phyloP scores from a whole-genome alignment of 2,888 invertebrate genomes.

The Neoascia interrupta region DNA sequence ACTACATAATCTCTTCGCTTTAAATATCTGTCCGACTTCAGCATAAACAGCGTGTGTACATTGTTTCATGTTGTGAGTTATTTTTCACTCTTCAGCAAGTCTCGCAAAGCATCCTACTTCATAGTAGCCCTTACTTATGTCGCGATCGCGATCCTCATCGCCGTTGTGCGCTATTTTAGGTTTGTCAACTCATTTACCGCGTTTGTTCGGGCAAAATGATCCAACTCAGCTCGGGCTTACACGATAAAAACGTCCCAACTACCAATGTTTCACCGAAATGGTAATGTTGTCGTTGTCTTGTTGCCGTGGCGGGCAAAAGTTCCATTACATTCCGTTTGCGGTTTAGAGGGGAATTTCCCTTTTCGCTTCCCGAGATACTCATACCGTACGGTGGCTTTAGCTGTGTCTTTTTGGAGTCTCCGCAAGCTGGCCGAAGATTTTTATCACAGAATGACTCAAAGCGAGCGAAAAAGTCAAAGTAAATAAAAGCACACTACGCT shows the following conservation, averaged over 20 bases:
- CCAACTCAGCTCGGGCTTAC: constrained; percentile 36
- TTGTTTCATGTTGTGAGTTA: constrained; percentile 49
- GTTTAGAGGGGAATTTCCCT: constrained; percentile 43
- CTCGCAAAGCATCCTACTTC: constrained; percentile 15
- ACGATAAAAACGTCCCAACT: constrained; percentile 56
- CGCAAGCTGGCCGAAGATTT: constrained; percentile 56
- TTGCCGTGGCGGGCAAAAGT: constrained; percentile 43
- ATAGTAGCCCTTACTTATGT: constrained; percentile 52
- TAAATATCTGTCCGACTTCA: constrained; percentile 26
- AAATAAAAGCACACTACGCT: constrained; percentile 17
- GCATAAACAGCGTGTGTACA: constrained; percentile 23
- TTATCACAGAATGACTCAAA: constrained; percentile 64
- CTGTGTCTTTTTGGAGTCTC: constrained; percentile 12
- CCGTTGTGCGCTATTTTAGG: constrained; percentile 37
- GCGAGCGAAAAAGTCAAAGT: constrained; percentile 3
- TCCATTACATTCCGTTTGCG: constrained; percentile 52
- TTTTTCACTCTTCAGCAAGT: constrained; percentile 39
- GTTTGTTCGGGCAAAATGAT: constrained; percentile 18
- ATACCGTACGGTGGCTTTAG: constrained; percentile 2
- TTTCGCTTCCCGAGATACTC: constrained; percentile 45
- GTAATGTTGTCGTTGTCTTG: constrained; percentile 53
- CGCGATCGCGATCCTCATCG: constrained; percentile 31
- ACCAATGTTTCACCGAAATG: constrained; percentile 67
- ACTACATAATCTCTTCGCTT: constrained; percentile 33
- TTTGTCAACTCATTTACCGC: constrained; percentile 47